phyloP scores from a whole-genome alignment of 2,888 invertebrate species.

The Julus scanicus region DNA sequence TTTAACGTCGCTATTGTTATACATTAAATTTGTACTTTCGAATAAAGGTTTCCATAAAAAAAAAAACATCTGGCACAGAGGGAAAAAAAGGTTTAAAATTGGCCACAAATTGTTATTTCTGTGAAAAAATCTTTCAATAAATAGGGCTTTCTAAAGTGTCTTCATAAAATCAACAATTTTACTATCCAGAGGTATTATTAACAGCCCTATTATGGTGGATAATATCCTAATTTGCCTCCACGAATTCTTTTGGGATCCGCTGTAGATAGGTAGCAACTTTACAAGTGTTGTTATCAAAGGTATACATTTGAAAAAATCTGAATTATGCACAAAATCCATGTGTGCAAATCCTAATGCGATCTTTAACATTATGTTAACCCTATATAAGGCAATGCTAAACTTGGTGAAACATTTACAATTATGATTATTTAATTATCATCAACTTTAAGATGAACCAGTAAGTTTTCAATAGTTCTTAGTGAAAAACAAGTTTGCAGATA shows the following conservation, averaged over 20 bases:
- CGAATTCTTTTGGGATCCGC: not conserved
- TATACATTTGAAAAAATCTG: too few species aligned
- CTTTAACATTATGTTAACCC: too few species aligned
- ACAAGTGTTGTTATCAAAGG: not conserved
- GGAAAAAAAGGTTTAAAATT: not conserved
- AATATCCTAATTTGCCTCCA: not conserved
- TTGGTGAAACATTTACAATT: too few species aligned
- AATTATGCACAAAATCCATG: too few species aligned
- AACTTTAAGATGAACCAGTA: too few species aligned
- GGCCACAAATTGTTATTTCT: constrained; percentile 1
- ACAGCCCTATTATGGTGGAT: not conserved
- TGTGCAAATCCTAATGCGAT: too few species aligned
- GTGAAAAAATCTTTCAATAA: not conserved
- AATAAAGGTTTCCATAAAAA: not conserved
- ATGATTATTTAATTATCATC: too few species aligned
- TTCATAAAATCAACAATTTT: not conserved
- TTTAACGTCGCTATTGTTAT: not conserved
- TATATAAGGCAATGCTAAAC: too few species aligned
- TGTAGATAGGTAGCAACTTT: not conserved
- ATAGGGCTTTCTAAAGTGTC: not conserved
- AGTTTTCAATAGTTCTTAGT: too few species aligned
- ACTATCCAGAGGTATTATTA: constrained; percentile 2
- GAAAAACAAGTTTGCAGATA: too few species aligned
- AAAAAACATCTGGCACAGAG: not conserved
- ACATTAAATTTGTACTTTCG: not conserved